Percentiles rank a stretch among this genome's conserved stretches.
phyloP scores from a whole-genome alignment of 2,113 vertebrate species.

The Caretta caretta region DNA sequence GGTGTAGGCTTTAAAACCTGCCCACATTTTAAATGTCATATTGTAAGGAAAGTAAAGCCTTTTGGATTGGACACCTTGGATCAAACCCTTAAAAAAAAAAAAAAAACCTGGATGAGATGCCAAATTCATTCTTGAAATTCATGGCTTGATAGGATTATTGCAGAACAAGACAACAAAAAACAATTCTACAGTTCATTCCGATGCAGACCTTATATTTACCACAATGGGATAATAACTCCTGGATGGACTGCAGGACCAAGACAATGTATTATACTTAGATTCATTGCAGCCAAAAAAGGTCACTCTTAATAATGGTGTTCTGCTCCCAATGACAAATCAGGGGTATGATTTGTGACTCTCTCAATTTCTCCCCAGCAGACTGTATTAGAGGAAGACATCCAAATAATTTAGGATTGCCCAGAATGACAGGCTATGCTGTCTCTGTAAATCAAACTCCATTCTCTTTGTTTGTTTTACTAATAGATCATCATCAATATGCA shows the following conservation, averaged over 20 bases:
- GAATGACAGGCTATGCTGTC: not conserved
- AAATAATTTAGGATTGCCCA: not conserved
- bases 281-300: not conserved
- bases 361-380: not conserved
- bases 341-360: not conserved
- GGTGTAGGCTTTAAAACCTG: not conserved
- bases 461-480: not conserved
- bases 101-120: not conserved
- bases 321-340: not conserved
- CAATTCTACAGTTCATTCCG: not conserved
- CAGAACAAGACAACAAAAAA: not conserved
- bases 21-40: not conserved
- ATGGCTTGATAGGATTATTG: not conserved
- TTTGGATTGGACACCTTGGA: not conserved
- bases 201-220: not conserved
- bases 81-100: not conserved
- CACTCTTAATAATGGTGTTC: not conserved
- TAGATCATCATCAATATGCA: not conserved
- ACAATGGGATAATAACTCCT: not conserved
- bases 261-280: not conserved
- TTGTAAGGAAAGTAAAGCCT: not conserved
- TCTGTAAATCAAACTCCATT: not conserved
- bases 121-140: not conserved
- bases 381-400: not conserved
- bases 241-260: not conserved